These are phyloP conservation scores for Pristionchus mayeri DNA, from an alignment of 2,888 invertebrate species.

Conservation along the genomic window DNA sequence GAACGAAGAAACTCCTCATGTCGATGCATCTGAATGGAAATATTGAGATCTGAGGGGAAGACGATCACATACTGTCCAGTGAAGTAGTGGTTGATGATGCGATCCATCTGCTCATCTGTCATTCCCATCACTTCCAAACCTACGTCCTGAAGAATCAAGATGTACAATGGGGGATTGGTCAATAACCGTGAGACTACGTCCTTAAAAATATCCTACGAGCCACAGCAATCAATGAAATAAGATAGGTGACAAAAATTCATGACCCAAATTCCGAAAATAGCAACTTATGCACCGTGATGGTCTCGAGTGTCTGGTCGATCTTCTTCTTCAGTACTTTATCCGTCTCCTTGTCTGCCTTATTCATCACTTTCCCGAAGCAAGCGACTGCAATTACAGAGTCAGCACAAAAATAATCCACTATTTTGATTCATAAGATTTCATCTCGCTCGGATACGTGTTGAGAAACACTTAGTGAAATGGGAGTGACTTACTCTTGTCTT, in stretches of 20 bases:
- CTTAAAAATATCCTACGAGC: too few relatives aligned
- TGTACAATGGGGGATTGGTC: too few relatives aligned
- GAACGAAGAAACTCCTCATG: conserved; percentile 22
- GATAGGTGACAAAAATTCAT: too few relatives aligned
- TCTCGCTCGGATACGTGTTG: too few relatives aligned
- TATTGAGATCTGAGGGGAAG: neutral
- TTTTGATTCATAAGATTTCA: too few relatives aligned
- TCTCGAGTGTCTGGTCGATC: conserved; percentile 20
- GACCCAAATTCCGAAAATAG: neutral
- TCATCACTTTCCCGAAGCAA: neutral
- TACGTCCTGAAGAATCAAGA: neutral
- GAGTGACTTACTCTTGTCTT: neutral
- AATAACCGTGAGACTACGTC: too few relatives aligned
- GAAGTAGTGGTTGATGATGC: conserved; percentile 28
- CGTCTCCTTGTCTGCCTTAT: neutral
- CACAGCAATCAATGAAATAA: neutral
- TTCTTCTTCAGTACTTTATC: conserved; percentile 35
- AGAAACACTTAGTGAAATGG: too few relatives aligned
- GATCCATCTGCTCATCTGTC: conserved; percentile 1
- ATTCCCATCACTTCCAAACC: conserved; percentile 4
- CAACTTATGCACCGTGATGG: neutral
- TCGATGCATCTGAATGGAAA: neutral
- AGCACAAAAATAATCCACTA: too few relatives aligned
- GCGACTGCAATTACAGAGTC: neutral
- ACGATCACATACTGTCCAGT: conserved; percentile 4